Base-by-base conservation (phyloP, 2,113 vertebrate species). In the Xenus cinereus region DNA sequence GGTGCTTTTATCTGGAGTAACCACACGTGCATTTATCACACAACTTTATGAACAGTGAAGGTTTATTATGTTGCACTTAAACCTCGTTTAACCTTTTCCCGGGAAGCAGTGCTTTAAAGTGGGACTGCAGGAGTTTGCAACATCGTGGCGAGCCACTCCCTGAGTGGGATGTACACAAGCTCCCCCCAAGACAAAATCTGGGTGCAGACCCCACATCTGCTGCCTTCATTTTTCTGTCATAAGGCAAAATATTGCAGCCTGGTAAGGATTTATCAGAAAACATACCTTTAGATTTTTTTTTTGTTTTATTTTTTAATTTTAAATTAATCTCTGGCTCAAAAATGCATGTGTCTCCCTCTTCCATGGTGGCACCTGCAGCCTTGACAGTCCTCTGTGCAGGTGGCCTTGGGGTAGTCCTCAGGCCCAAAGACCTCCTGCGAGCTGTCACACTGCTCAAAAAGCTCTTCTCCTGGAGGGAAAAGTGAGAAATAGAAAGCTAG, bases 31-130 rank as follows among this genome's bases (percentile, higher is more conserved):
- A 95, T 98, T 98, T 97, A 98, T 98, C 97, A 97, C 90, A 67
- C 91, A 60, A 93, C 91, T 98, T 98, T 98, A 98, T 97, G 97
- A 98, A 98, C 96, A 97, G 96, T 98, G 97, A 97, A 98, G 97
- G 95, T 98, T 98, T 98, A 98, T 98, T 98, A 97, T 43, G 2
- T 93, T 92, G 89, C 89, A 96, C 97, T 97, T 98, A 98, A 98
- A 98, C 95, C 97, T 98, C 93, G 6, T 97, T 98, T 98, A 98
- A 98, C 97, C 97, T 98, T 97, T 97, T 89, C 96, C 97, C 39
- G 17, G 75, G 96, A 97, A 98, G 95, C 90, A 92, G 54, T 93
- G 86, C 94, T 97, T 97, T 97, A 95, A 97, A 96, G 85, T 54
- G 85, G 77, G 93, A 84, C 93, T 95, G 84, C 18, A 46, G 89